Conservation (phyloP, 2,113 vertebrate genomes). For the Tonatia bakeri region DNA sequence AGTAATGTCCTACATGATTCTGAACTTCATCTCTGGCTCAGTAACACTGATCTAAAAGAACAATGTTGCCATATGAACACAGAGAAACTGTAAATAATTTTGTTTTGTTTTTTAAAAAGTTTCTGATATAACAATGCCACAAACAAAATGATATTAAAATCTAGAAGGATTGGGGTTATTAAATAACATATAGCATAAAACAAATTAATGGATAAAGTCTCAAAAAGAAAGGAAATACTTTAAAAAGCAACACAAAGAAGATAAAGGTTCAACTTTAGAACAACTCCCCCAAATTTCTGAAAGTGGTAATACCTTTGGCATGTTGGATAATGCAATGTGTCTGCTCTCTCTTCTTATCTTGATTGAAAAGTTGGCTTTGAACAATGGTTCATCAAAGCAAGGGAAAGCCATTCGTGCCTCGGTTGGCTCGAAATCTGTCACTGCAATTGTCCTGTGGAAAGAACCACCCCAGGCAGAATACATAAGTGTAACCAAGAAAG, state of each 20-base stretch:
- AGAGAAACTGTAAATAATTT: not conserved
- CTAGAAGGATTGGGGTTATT: not conserved
- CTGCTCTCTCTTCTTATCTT: constrained; percentile 75
- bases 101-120: not conserved
- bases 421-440: constrained; percentile 82
- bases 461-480: not conserved
- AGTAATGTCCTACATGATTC: not conserved
- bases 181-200: not conserved
- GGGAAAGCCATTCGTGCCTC: constrained; percentile 83
- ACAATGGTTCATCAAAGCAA: constrained; percentile 84
- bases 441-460: constrained; percentile 74
- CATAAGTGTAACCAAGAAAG: not conserved
- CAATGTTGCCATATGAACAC: not conserved
- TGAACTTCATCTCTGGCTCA: not conserved
- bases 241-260: not conserved
- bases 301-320: constrained; percentile 49
- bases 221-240: not conserved
- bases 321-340: constrained; percentile 81
- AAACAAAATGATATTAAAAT: not conserved
- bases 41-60: not conserved
- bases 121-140: not conserved
- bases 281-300: not conserved
- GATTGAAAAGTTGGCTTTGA: constrained; percentile 83
- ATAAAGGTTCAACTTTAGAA: not conserved
- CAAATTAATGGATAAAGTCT: not conserved